Evolutionary conservation across 2,888 invertebrate genomes (phyloP).

Genomic region (Polydrusus pterygomalis): DNA sequence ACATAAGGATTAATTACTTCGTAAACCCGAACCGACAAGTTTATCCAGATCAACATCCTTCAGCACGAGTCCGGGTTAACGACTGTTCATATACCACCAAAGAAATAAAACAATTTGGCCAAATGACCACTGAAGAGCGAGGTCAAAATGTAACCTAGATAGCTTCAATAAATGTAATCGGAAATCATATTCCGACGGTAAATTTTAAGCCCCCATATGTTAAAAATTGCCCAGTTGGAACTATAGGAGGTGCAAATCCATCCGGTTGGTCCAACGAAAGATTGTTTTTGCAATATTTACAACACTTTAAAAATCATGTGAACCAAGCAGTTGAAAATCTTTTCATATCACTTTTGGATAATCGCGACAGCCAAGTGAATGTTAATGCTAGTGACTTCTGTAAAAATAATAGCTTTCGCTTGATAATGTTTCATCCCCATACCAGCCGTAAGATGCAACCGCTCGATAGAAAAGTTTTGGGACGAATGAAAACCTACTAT

Average conservation of each 20-base stretch:
- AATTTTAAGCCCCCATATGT: constrained; percentile 58
- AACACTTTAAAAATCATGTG: constrained; percentile 35
- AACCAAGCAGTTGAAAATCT: constrained; percentile 58
- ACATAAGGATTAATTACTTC: constrained; percentile 56
- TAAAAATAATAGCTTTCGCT: constrained; percentile 55
- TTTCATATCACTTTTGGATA: constrained; percentile 62
- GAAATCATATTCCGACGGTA: constrained; percentile 57
- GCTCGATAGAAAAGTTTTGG: constrained; percentile 57
- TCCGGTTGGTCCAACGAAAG: constrained; percentile 62
- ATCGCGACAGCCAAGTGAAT: constrained; percentile 64
- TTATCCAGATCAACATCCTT: constrained; percentile 61
- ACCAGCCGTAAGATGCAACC: constrained; percentile 17
- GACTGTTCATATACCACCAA: constrained; percentile 62
- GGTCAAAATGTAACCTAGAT: constrained; percentile 58
- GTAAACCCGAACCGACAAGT: constrained; percentile 61
- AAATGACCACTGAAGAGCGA: constrained; percentile 57
- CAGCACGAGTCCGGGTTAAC: constrained; percentile 62
- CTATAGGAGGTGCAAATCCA: constrained; percentile 57
- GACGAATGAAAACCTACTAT: constrained; percentile 58
- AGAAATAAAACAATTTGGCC: constrained; percentile 61
- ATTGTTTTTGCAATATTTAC: no score
- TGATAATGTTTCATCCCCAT: constrained; percentile 60
- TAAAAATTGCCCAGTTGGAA: constrained; percentile 58
- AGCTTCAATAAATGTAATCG: constrained; percentile 58
- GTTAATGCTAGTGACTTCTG: constrained; percentile 49